A percentile compares a stretch with the other conserved stretches of the same genome.
phyloP scores from a whole-genome alignment of 1,140 invertebrate species.

The Sarcophaga peregrina region DNA sequence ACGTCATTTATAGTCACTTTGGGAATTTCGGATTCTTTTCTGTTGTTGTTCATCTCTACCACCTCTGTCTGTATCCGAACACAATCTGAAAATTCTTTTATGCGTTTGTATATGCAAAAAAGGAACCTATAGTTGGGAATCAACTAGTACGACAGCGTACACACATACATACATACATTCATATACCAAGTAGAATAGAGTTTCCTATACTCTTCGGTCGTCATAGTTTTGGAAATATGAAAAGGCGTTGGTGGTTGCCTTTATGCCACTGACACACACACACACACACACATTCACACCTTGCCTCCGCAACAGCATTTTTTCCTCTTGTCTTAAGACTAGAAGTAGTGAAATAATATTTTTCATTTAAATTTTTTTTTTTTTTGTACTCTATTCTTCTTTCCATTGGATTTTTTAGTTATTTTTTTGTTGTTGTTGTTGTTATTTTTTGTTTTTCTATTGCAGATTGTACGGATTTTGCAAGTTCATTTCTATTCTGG shows the following conservation, averaged over 20 bases:
- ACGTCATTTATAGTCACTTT: slow-evolving; percentile 31
- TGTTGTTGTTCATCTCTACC: not conserved
- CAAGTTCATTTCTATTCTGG: slow-evolving; percentile 37
- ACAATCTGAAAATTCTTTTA: not conserved
- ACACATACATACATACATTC: no score
- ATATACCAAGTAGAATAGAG: no score
- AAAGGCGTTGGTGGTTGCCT: not conserved
- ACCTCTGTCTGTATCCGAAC: not conserved
- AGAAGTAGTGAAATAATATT: no score
- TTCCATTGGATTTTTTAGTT: not conserved
- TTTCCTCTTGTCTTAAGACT: no score
- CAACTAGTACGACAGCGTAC: not conserved
- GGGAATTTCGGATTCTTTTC: slow-evolving; percentile 24
- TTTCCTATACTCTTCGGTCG: not conserved
- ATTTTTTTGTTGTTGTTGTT: not conserved
- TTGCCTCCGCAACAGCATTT: no score
- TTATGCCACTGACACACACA: no score
- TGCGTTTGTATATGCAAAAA: not conserved
- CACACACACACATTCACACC: no score
- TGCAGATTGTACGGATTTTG: slow-evolving; percentile 27
- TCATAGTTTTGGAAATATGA: slow-evolving; percentile 18
- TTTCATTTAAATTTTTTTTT: no score
- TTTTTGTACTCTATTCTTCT: not conserved
- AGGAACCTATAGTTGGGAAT: not conserved
- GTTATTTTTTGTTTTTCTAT: not conserved